A percentile compares a stretch with the other conserved stretches of the same genome.
phyloP scores from a whole-genome alignment of 2,113 vertebrate species.

The Xenopus borealis region DNA sequence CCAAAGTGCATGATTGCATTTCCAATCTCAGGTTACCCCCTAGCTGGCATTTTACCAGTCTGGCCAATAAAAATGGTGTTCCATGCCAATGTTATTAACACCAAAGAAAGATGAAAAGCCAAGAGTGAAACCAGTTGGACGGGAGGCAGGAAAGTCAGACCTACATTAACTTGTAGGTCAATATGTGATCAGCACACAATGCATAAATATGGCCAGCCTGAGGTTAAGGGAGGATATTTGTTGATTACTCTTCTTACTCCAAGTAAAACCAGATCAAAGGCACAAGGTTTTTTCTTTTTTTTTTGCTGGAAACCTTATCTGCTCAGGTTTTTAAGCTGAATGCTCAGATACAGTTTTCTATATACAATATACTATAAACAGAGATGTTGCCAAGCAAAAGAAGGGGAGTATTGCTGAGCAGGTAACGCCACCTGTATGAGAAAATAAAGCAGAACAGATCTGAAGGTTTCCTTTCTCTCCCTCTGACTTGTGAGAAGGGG shows the following conservation, averaged over 20 bases:
- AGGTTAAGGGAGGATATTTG: too few species aligned
- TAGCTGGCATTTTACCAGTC: too few species aligned
- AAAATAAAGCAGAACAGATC: conserved; percentile 2
- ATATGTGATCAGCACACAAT: not conserved
- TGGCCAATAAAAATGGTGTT: too few species aligned
- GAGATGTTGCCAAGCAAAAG: conserved; percentile 8
- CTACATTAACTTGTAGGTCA: not conserved
- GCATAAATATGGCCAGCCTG: not conserved
- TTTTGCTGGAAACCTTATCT: not conserved
- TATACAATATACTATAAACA: conserved; percentile 20
- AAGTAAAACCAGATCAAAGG: not conserved
- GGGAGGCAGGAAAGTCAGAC: not conserved
- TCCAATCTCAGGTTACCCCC: too few species aligned
- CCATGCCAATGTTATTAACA: too few species aligned
- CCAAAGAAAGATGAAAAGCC: too few species aligned
- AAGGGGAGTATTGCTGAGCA: conserved; percentile 8
- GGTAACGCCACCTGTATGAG: conserved; percentile 38
- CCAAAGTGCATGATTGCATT: too few species aligned
- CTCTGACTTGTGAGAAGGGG: not conserved
- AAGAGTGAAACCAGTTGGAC: not conserved
- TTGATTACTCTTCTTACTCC: not conserved
- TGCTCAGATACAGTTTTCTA: not conserved
- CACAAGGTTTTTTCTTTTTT: not conserved
- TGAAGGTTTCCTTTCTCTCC: not conserved
- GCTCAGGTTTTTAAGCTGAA: not conserved